Evolutionary conservation across 2,797 vertebrate species (phyloP), one percentile per base, ranked within the genome.

Genomic region (Bradypus variegatus): DNA sequence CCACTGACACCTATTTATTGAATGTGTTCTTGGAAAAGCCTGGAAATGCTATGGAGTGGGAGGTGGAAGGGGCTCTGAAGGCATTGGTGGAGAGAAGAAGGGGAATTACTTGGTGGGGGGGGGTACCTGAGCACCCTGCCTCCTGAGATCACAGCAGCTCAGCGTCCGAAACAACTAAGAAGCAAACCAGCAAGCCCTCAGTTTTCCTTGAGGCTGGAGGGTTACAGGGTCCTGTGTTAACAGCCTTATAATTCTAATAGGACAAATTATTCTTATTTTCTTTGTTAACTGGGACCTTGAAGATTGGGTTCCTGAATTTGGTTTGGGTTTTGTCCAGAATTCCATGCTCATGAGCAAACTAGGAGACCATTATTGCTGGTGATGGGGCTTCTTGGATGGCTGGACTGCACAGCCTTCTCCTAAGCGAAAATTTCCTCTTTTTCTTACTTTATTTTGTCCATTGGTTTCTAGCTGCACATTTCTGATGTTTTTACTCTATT

Each of bases 361-460:
- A 81, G 33, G 45, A 88, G 53, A 78, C 53, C 13, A 15, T 86
- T 93, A 48, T 76, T 93, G 55, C 80, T 94, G 73, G 77, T 90
- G 65, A 41, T 36, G 15, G 27, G 45, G 10, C 25, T 92, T 91
- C 38, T 78, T 67, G 11, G 33, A 12, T 80, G 15, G 77, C 67
- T 91, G 33, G 36, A 16, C 55, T 92, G 65, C 36, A 76, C 55
- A 83, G 65, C 29, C 60, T 92, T 79, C 83, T 90, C 55, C 64
- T 55, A 41, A 90, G n/a, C 84, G 86, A 88, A 82, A 70, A 77
- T 86, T 87, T 91, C 33, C 27, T 85, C 76, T 93, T 82, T 91
- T 70, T 85, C 53, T 85, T 81, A 33, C 65, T 86, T 94, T 31
- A 75, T 94, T 82, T 81, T 81, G 95, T 88, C 33, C 38, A 72